Conservation (phyloP, 2,113 vertebrate species). For the Fregetta grallaria region DNA sequence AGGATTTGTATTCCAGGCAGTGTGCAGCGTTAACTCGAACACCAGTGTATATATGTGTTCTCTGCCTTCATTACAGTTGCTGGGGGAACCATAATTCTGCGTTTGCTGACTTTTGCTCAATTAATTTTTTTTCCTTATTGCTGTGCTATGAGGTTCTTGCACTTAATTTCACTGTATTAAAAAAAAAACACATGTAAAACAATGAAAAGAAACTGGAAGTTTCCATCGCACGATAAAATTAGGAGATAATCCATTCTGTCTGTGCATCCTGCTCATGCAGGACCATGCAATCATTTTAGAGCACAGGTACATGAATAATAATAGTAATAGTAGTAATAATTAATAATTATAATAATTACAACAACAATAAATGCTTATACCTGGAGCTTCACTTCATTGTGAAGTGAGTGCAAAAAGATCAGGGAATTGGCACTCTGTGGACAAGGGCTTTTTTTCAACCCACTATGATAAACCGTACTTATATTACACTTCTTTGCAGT, state of each 20-base stretch:
- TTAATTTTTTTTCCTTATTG: constrained; percentile 55
- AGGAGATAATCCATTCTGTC: neutral
- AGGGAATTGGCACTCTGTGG: neutral
- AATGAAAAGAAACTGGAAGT: neutral
- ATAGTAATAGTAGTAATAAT: neutral
- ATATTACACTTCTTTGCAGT: neutral
- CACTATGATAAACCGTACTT: neutral
- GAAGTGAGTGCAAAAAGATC: neutral
- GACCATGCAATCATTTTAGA: neutral
- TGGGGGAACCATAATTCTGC: constrained; percentile 64
- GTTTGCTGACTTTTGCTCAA: constrained; percentile 67
- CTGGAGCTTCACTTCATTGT: neutral
- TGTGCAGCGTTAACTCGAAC: neutral
- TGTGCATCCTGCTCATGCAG: neutral
- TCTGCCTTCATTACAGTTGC: constrained; percentile 66
- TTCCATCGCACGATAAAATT: neutral
- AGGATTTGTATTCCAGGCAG: constrained; percentile 63
- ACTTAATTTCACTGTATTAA: constrained; percentile 19
- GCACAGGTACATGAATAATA: neutral
- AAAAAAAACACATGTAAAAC: neutral
- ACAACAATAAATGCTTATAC: neutral
- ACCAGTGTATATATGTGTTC: neutral
- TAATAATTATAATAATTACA: neutral
- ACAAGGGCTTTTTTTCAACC: neutral
- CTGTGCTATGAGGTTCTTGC: constrained; percentile 4